phyloP scores from a whole-genome alignment of 2,797 vertebrate genomes.

The Carapus acus region DNA sequence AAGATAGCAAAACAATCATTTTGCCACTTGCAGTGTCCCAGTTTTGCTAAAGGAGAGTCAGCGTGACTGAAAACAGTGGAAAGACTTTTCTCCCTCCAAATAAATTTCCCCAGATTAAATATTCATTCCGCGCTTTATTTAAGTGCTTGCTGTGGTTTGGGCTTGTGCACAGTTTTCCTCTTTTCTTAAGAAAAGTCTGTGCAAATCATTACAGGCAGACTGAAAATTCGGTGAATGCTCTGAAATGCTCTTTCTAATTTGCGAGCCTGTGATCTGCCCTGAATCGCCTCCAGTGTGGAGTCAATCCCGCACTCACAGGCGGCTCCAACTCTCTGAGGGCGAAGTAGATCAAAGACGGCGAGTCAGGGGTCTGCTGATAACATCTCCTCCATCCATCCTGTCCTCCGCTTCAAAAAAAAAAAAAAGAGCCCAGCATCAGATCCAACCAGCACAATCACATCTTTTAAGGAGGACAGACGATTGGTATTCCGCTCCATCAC shows the following conservation, averaged over 20 bases:
- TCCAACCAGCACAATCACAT: slow-evolving; percentile 66
- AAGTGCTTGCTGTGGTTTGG: slow-evolving; percentile 2
- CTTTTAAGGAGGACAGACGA: slow-evolving; percentile 71
- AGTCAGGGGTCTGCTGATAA: slow-evolving; percentile 29
- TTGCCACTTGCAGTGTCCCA: too few species aligned
- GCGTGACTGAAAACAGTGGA: background rate
- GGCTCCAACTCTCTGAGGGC: slow-evolving; percentile 21
- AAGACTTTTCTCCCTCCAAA: background rate
- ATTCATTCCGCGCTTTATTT: slow-evolving; percentile 22
- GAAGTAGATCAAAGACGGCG: slow-evolving; percentile 38
- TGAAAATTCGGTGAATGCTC: slow-evolving; percentile 15
- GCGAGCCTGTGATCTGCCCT: slow-evolving; percentile 5
- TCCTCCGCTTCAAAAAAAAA: slow-evolving; percentile 33
- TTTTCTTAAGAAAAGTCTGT: slow-evolving; percentile 1
- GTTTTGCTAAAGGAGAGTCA: too few species aligned
- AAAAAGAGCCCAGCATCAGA: slow-evolving; percentile 47
- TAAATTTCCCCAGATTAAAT: slow-evolving; percentile 33
- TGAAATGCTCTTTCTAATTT: slow-evolving; percentile 4
- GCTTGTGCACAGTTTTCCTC: slow-evolving; percentile 1
- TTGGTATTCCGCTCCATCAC: slow-evolving; percentile 72
- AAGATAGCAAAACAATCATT: too few species aligned
- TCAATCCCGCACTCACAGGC: slow-evolving; percentile 13
- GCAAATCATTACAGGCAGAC: slow-evolving; percentile 1
- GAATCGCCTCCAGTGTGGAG: slow-evolving; percentile 14
- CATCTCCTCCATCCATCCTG: slow-evolving; percentile 25